Percentiles rank a stretch among this genome's conserved stretches.
Conservation (phyloP, 2,888 invertebrate species). For the Andrena marginata region DNA sequence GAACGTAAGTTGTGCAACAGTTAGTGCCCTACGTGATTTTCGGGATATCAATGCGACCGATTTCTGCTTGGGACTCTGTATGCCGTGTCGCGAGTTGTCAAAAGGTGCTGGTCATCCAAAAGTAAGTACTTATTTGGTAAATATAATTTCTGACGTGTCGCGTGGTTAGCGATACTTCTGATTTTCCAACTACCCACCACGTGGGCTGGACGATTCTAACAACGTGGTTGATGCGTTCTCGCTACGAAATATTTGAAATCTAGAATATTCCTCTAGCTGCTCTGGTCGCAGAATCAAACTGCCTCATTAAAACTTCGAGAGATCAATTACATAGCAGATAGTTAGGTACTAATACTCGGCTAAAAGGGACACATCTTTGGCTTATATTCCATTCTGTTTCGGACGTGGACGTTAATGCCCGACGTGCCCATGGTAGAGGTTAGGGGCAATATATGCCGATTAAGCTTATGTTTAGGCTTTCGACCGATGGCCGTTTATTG, state of each 20-base stretch:
- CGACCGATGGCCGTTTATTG: conserved; percentile 74
- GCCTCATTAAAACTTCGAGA: neutral
- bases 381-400: neutral
- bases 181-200: neutral
- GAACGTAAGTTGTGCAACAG: neutral
- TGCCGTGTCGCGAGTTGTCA: neutral
- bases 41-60: neutral
- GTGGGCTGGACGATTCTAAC: neutral
- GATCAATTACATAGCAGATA: neutral
- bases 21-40: neutral
- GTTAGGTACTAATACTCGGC: neutral
- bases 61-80: neutral
- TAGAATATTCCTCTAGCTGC: too few relatives aligned
- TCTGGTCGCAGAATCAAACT: too few relatives aligned
- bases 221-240: neutral
- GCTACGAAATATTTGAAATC: too few relatives aligned
- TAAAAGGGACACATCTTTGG: neutral
- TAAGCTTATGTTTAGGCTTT: conserved; percentile 66
- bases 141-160: neutral
- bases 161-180: too few relatives aligned
- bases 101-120: neutral
- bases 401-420: conserved; percentile 30
- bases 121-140: neutral
- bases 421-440: conserved; percentile 35
- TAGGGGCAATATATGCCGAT: conserved; percentile 61